These are phyloP conservation scores for Elachura formosa DNA, from an alignment of 2,113 vertebrate species.

Conservation along the genomic window DNA sequence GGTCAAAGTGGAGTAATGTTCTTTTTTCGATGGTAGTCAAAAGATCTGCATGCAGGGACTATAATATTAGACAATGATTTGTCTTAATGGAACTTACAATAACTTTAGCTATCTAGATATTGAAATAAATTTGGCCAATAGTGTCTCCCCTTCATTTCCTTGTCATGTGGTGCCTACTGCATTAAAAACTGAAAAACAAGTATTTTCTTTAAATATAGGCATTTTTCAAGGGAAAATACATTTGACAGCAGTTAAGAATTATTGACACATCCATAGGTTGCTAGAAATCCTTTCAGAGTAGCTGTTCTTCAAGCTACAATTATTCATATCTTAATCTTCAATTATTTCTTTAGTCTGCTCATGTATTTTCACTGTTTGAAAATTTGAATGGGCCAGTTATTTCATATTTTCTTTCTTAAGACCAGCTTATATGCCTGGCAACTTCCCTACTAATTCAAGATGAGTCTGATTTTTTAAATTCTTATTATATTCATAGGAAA, in stretches of 20 bases:
- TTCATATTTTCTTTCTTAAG: not conserved
- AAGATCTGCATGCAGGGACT: not conserved
- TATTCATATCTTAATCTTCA: too few relatives aligned
- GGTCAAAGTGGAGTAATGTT: not conserved
- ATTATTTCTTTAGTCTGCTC: slow-evolving; percentile 6
- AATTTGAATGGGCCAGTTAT: not conserved
- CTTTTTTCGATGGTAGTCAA: not conserved
- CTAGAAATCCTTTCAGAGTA: slow-evolving; percentile 5
- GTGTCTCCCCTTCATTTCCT: not conserved
- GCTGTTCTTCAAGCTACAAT: not conserved
- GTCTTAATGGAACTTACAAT: not conserved
- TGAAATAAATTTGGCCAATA: not conserved
- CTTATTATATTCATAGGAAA: not conserved
- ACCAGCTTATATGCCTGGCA: not conserved
- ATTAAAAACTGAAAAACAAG: not conserved
- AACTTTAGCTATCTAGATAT: not conserved
- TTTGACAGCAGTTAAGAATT: slow-evolving; percentile 1
- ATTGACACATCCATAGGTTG: not conserved
- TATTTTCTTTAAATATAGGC: not conserved
- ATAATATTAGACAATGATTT: not conserved
- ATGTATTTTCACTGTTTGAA: not conserved
- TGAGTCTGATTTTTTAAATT: not conserved
- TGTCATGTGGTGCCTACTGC: not conserved
- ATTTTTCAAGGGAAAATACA: not conserved
- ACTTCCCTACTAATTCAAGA: not conserved